Conservation (phyloP, 2,888 invertebrate genomes). For the Chironomus tentans region DNA sequence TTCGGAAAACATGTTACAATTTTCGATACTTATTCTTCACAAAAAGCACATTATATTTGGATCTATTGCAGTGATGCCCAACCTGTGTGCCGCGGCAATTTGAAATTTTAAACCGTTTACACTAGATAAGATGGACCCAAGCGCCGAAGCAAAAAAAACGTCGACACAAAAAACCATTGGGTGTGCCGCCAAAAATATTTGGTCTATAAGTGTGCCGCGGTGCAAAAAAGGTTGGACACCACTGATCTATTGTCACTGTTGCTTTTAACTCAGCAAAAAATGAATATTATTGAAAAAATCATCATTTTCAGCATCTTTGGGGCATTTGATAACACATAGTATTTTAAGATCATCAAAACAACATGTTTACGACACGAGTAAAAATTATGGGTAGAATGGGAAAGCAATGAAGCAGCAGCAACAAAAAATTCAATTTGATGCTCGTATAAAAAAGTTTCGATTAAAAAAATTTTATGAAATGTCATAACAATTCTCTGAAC, state of each 20-base stretch:
- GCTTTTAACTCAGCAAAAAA: no score
- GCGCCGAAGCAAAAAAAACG: no score
- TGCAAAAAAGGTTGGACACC: no score
- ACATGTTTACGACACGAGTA: background rate
- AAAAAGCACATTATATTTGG: background rate
- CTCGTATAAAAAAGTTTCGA: constrained; percentile 3
- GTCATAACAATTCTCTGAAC: constrained; percentile 7
- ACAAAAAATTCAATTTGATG: background rate
- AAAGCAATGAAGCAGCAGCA: background rate
- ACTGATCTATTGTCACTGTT: background rate
- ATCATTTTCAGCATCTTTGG: background rate
- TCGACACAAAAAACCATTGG: no score
- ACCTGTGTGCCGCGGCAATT: no score
- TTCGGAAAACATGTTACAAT: background rate
- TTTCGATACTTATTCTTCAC: background rate
- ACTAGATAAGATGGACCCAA: no score
- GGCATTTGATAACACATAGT: background rate
- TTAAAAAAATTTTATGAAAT: constrained; percentile 9
- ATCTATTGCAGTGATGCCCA: no score
- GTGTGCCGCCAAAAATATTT: no score
- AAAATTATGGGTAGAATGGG: background rate
- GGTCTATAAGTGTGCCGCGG: no score
- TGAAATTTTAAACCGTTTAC: no score
- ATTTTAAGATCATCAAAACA: background rate
- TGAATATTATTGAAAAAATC: background rate